Base-by-base conservation (phyloP, 2,797 vertebrate species). In the Sebastes hubbsi region DNA sequence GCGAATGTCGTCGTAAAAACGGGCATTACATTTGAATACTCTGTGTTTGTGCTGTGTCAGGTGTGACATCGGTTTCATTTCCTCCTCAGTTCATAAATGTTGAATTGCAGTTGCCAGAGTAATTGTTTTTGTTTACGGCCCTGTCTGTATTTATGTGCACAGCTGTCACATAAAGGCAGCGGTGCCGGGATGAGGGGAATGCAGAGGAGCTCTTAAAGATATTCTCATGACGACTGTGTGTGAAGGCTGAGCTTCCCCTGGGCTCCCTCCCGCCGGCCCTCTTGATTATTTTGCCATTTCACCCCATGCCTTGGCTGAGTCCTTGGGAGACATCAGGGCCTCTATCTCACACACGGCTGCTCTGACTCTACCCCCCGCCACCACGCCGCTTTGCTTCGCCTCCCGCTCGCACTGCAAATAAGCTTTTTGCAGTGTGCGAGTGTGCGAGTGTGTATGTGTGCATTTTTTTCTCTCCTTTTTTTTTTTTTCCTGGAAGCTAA, bases 271-370 rank as follows among this genome's bases (percentile, higher is more conserved):
- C 8, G 55, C 84, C 83, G 88, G 86, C 87, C 86, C 73, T 86
- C 88, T 86, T 93, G 91, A 90, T 93, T 93, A 94, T 92, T 93
- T 90, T 90, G 86, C 90, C 88, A 88, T 94, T 92, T 91, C 90
- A 87, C 91, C 91, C 90, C 81, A 72, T 93, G 90, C 85, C 87
- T 91, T 25, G 75, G 80, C 87, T 90, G 84, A 93, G 92, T 90
- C 90, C 89, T 94, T 90, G 80, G 84, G 89, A 92, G 93, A 92
- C 92, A 89, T 88, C 91, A 83, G 91, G 89, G 90, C 81, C 85
- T 91, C 89, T 86, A 91, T 91, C 90, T 95, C 81, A 88, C 90
- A 94, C 90, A 85, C 85, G 83, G 88, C 91, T 91, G 90, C 88
- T 86, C 90, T 62, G 82, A 78, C 80, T 88, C 86, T 72, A 89